Evolutionary conservation across 53 echinoderm and acorn worm species (phyloP).

Genomic region (Antedon mediterranea): DNA sequence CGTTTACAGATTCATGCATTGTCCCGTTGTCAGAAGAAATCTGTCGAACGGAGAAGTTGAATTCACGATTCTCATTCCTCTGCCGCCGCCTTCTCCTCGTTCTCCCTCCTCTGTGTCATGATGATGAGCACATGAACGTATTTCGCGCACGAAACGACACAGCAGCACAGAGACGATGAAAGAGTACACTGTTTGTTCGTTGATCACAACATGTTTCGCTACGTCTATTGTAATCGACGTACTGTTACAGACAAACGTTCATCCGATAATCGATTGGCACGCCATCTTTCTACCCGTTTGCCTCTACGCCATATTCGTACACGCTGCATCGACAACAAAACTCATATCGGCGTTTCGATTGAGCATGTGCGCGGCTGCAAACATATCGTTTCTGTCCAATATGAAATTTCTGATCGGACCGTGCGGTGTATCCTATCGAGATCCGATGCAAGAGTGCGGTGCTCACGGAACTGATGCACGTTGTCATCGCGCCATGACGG

Average conservation of each 20-base stretch:
- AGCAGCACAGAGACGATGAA: background rate
- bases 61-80: background rate
- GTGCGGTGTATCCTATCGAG: background rate
- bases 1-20: background rate
- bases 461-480: background rate
- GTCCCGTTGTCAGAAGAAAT: background rate
- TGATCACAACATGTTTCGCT: background rate
- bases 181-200: background rate
- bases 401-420: background rate
- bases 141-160: background rate
- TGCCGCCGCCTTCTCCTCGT: background rate
- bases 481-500: background rate
- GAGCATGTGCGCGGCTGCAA: background rate
- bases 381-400: background rate
- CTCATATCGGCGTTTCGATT: background rate
- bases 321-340: background rate
- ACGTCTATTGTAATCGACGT: background rate
- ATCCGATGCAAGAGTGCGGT: background rate
- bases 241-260: background rate
- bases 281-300: background rate
- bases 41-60: background rate
- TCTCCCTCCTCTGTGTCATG: too few species aligned
- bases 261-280: background rate
- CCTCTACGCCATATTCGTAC: background rate
- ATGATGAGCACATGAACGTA: background rate